Evolutionary conservation across 2,888 invertebrate genomes (phyloP).

Genomic region (Agrochola circellaris): DNA sequence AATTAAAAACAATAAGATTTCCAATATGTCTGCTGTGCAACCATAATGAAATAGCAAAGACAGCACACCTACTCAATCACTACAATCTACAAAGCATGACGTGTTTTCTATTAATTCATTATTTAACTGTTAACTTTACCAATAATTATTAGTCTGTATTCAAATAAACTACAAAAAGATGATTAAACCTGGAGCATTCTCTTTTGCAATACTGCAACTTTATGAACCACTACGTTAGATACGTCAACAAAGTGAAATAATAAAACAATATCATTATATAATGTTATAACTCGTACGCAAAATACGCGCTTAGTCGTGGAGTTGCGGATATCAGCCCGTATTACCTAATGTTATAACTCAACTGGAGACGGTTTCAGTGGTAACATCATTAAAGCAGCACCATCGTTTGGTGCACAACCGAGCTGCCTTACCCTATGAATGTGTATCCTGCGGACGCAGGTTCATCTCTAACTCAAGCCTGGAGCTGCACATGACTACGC

Average conservation of each 20-base stretch:
- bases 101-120: too few relatives aligned
- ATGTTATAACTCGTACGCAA: background rate
- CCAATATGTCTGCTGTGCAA: too few relatives aligned
- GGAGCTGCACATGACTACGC: conserved; percentile 76
- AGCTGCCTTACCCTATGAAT: conserved; percentile 71
- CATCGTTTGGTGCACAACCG: conserved; percentile 73
- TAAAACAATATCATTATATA: background rate
- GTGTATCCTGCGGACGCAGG: conserved; percentile 78
- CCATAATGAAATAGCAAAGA: too few relatives aligned
- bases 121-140: background rate
- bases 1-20: too few relatives aligned
- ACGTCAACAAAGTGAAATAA: background rate
- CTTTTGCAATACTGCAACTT: background rate
- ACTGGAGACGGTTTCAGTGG: conserved; percentile 70
- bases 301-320: too few relatives aligned
- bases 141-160: background rate
- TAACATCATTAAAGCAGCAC: conserved; percentile 74
- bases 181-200: background rate
- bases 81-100: too few relatives aligned
- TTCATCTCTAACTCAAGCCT: conserved; percentile 76
- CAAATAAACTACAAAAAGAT: background rate
- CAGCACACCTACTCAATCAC: too few relatives aligned
- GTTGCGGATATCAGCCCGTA: too few relatives aligned
- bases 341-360: background rate
- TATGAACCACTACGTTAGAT: background rate